A percentile compares a stretch with the other conserved stretches of the same genome.
Evolutionary conservation across 2,888 invertebrate species (phyloP).

Genomic region (Emmelina monodactyla): DNA sequence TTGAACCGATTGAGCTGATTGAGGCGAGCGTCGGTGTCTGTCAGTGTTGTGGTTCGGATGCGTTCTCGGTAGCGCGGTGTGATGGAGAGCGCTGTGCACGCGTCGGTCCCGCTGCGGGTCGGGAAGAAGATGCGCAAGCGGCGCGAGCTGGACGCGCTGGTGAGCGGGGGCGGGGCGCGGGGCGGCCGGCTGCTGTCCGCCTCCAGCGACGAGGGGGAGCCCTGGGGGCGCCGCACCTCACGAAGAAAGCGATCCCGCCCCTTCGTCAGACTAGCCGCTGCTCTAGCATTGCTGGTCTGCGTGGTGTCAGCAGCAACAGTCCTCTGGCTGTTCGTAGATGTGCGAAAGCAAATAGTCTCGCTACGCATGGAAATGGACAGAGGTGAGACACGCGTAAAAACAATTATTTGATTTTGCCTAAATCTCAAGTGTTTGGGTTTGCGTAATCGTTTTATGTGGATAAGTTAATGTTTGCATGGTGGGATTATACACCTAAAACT

Average conservation of each 20-base stretch:
- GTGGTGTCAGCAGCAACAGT: constrained; percentile 71
- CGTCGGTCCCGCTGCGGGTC: constrained; percentile 71
- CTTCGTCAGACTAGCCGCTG: constrained; percentile 66
- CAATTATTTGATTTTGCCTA: too few relatives aligned
- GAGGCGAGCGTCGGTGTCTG: constrained; percentile 18
- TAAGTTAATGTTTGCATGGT: too few relatives aligned
- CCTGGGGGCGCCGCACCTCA: constrained; percentile 44
- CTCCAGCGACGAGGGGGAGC: constrained; percentile 67
- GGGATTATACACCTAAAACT: too few relatives aligned
- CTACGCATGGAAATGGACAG: constrained; percentile 71
- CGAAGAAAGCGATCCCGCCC: constrained; percentile 53
- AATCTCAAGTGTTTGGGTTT: too few relatives aligned
- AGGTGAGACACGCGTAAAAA: too few relatives aligned
- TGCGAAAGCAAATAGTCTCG: constrained; percentile 70
- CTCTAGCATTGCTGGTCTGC: constrained; percentile 68
- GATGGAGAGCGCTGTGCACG: constrained; percentile 66
- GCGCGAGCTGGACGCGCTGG: constrained; percentile 77
- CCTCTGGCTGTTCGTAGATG: constrained; percentile 73
- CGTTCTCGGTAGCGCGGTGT: constrained; percentile 41
- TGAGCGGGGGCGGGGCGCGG: constrained; percentile 58
- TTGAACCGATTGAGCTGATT: constrained; percentile 11
- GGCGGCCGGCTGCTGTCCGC: constrained; percentile 69
- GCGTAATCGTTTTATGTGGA: too few relatives aligned
- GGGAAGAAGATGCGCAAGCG: constrained; percentile 80
- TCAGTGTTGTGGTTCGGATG: constrained; percentile 28